Evolutionary conservation across 1,140 invertebrate species (phyloP), one percentile per base, ranked within the genome.

Genomic region (Limonius californicus): DNA sequence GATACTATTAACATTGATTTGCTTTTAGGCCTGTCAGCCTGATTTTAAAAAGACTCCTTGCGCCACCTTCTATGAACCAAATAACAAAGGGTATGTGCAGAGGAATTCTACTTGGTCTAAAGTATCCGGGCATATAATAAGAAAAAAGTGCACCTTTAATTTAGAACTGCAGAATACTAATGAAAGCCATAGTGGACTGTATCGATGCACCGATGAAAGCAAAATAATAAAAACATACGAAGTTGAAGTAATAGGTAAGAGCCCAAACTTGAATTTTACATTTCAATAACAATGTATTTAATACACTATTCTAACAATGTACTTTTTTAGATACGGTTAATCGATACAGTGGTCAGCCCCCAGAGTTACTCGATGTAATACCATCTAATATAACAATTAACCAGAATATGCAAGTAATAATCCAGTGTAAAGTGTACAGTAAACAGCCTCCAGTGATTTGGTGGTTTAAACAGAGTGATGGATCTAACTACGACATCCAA

Each of bases 391-490:
- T 65, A 6, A 68, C 68, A 1, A 56, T 65, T 12, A 59, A 61
- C 32, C 32, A 67, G 30, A 74, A 72, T 30, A 60, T 63, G 14
- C 68, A 69, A 32, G 54, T 73, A n/a, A 71, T 66, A 14, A 72
- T 75, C 8, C 70, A 70, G 15, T 75, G 73, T 45, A 74, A 71
- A 43, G 71, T 72, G 1, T 68, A 61, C 18, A 72, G 71, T 47
- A 50, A 53, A 32, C 63, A 63, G 19, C 68, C 68, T 8, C 70
- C 70, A 0, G 67, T 59, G 19, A 70, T 75, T 16, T 65, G 68
- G 14, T 75, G 74, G 74, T 73, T 74, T 54, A 74, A 72, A 62
- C 66, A 67, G 53, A 70, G 70, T 43, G 69, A 59, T 27, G 65
- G 53, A 0, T 45, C 19, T 20, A 69, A 63, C 39, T 73, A 69